Evolutionary conservation across 2,113 vertebrate genomes (phyloP), one percentile per base, ranked within the genome.

Genomic region (Sander vitreus): DNA sequence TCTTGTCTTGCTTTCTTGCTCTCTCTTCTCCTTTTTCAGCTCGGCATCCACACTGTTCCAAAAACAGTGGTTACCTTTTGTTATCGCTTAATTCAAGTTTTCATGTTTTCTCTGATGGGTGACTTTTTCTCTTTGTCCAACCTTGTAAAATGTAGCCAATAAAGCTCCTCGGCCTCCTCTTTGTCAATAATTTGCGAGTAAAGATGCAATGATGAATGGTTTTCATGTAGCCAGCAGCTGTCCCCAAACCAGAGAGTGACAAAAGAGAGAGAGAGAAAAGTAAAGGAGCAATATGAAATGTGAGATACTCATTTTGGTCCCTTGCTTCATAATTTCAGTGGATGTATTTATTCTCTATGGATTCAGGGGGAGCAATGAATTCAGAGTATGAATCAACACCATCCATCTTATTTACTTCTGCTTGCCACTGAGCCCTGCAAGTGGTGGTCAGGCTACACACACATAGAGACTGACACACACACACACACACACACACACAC

Each of bases 151-250:
- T 15, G 76, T 33, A 69, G 85, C 88, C 80, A 89, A 89, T 87
- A 91, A 77, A 83, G 74, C 84, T 82, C 51, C 85, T 82, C 66
- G 12, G 71, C 76, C 75, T 83, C 78, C 87, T 83, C 47, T 70
- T 87, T 92, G 90, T 91, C 90, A 91, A 91, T 92, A 85, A 89
- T 92, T 89, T 76, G 84, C 84, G 86, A 85, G 90, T 93, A 93
- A 93, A 92, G 89, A 92, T 87, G 85, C 88, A 55, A 85, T 93
- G 93, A 94, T 91, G 89, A 93, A 93, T 94, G 92, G 89, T 87
- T 92, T 91, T 93, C 91, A 93, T 94, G 92, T 93, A 76, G 81
- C 87, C 76, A 39, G 89, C 88, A 91, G 81, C 90, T 92, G 91
- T 85, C 85, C 85, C 73, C 85, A 64, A 73, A 27, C 79, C 64